These are phyloP conservation scores for Hyles euphorbiae DNA, from an alignment of 1,140 invertebrate genomes.

Conservation along the genomic window DNA sequence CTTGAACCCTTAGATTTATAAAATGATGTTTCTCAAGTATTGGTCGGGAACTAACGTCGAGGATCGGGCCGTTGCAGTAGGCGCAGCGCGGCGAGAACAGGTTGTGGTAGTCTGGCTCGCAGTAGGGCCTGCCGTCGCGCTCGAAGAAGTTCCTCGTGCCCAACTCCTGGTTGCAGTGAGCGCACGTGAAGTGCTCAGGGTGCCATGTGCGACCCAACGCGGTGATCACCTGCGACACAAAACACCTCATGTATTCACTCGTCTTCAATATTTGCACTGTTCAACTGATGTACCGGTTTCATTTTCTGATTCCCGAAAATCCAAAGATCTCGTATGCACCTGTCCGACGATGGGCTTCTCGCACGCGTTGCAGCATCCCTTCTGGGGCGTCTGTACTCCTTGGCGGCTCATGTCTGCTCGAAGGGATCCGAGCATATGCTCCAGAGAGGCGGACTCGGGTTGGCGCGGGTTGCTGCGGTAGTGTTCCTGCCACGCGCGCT, in stretches of 20 bases:
- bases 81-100: slow-evolving; percentile 98
- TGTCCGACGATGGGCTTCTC: slow-evolving; percentile 98
- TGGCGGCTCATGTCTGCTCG: slow-evolving; percentile 97
- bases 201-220: slow-evolving; percentile 99
- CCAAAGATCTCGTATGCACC: slow-evolving; percentile 72
- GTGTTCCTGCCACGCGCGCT: slow-evolving; percentile 66
- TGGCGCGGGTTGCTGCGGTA: slow-evolving; percentile 66
- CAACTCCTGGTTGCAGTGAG: slow-evolving; percentile 96
- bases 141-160: slow-evolving; percentile 99
- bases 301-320: neutral
- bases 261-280: neutral
- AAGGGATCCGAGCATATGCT: slow-evolving; percentile 79
- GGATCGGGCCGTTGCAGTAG: slow-evolving; percentile 98
- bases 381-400: slow-evolving; percentile 97
- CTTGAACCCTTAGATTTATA: slow-evolving; percentile 19
- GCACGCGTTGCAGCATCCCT: slow-evolving; percentile 98
- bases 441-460: slow-evolving; percentile 67
- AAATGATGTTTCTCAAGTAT: slow-evolving; percentile 2
- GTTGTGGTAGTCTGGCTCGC: slow-evolving; percentile 98
- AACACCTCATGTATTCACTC: slow-evolving; percentile 6
- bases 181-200: slow-evolving; percentile 98
- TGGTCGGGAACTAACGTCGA: slow-evolving; percentile 85
- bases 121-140: slow-evolving; percentile 96
- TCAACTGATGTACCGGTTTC: slow-evolving; percentile 3
- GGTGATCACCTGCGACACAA: slow-evolving; percentile 85